Conservation (phyloP, 37 sponge, comb jelly and placozoan species). For the Ephydatia muelleri region DNA sequence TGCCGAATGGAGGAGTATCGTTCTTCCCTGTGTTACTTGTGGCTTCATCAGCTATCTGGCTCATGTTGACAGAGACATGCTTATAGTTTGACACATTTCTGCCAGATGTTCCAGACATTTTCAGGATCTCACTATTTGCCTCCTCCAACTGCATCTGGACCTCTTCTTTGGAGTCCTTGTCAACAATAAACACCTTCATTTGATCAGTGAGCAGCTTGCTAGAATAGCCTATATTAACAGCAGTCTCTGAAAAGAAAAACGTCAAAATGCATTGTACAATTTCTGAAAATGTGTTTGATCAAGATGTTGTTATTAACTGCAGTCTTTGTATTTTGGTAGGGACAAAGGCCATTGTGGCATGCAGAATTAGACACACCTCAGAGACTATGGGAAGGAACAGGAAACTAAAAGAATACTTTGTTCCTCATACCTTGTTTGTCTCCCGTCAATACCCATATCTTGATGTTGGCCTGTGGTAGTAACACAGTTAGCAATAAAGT, state of each 20-base stretch:
- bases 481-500: not conserved
- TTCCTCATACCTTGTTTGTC: conserved; percentile 88
- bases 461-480: conserved; percentile 83
- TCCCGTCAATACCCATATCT: conserved; percentile 99
- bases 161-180: conserved; percentile 56
- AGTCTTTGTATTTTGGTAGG: too few relatives aligned
- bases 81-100: not conserved
- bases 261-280: too few relatives aligned
- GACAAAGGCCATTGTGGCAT: too few relatives aligned
- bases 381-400: too few relatives aligned
- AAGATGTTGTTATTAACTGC: too few relatives aligned
- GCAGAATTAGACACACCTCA: too few relatives aligned
- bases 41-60: not conserved
- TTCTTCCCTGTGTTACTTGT: not conserved
- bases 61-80: not conserved
- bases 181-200: conserved; percentile 84
- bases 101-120: too few relatives aligned
- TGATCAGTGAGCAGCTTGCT: conserved; percentile 79
- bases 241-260: conserved; percentile 68
- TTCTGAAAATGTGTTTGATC: too few relatives aligned
- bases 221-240: conserved; percentile 98
- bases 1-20: conserved; percentile 62
- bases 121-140: conserved; percentile 33
- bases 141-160: conserved; percentile 60
- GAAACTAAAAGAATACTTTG: too few relatives aligned